Evolutionary conservation across 2,888 invertebrate genomes (phyloP).

Genomic region (Lochmaea crataegi): DNA sequence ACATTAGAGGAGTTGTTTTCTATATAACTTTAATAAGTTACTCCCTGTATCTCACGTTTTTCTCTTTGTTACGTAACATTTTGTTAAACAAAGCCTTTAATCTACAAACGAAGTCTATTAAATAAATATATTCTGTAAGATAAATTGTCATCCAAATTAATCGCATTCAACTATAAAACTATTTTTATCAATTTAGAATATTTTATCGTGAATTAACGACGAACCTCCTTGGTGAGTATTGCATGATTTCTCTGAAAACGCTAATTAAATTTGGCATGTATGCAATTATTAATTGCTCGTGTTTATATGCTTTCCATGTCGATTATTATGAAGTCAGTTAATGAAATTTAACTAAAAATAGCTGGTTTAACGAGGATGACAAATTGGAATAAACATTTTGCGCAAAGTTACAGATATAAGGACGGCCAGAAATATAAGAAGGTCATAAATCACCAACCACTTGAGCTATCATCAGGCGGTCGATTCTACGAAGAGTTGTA

Average conservation of each 20-base stretch:
- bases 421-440: too few relatives aligned
- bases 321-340: neutral
- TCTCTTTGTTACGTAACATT: neutral
- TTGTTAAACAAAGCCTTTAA: too few relatives aligned
- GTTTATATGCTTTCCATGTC: neutral
- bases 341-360: conserved; percentile 13
- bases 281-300: conserved; percentile 1
- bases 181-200: neutral
- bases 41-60: too few relatives aligned
- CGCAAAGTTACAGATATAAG: too few relatives aligned
- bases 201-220: neutral
- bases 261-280: neutral
- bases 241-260: conserved; percentile 1
- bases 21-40: too few relatives aligned
- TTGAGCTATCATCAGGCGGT: too few relatives aligned
- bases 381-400: neutral
- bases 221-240: neutral
- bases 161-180: neutral
- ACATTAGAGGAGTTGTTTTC: too few relatives aligned
- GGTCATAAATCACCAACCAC: too few relatives aligned
- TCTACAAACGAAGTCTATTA: too few relatives aligned
- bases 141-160: neutral
- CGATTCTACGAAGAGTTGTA: too few relatives aligned
- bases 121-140: too few relatives aligned
- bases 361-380: neutral